These are phyloP conservation scores for Tinamus major DNA, from an alignment of 2,797 vertebrate species.

Conservation along the genomic window DNA sequence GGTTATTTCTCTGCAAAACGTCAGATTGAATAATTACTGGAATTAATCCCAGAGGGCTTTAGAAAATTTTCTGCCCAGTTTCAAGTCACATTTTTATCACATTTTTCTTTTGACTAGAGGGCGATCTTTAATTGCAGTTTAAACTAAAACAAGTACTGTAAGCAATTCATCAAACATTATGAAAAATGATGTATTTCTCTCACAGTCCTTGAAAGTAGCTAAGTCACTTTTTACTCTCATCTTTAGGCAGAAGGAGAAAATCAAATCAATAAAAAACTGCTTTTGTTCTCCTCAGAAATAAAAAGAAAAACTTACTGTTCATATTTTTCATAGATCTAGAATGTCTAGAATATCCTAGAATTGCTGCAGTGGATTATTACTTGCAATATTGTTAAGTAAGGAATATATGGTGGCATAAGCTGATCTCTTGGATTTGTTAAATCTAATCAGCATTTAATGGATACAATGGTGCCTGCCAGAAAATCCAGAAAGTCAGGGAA, in stretches of 20 bases:
- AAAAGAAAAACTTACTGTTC: neutral
- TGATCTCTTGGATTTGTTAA: slow-evolving; percentile 44
- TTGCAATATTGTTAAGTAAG: slow-evolving; percentile 47
- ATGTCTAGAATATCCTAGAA: slow-evolving; percentile 1
- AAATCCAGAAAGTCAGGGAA: slow-evolving; percentile 46
- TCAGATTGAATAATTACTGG: slow-evolving; percentile 62
- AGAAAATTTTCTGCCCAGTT: slow-evolving; percentile 50
- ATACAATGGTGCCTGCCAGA: neutral
- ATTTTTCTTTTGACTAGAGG: slow-evolving; percentile 69
- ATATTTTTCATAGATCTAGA: neutral
- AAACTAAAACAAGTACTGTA: slow-evolving; percentile 64
- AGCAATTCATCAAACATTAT: slow-evolving; percentile 65
- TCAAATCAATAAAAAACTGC: slow-evolving; percentile 28
- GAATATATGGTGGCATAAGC: slow-evolving; percentile 47
- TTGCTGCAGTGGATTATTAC: slow-evolving; percentile 35
- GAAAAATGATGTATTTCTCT: slow-evolving; percentile 62
- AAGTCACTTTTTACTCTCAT: slow-evolving; percentile 45
- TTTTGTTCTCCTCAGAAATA: slow-evolving; percentile 36
- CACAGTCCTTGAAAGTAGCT: slow-evolving; percentile 50
- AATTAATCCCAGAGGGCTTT: slow-evolving; percentile 68
- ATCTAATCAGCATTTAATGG: slow-evolving; percentile 68
- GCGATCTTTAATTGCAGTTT: slow-evolving; percentile 72
- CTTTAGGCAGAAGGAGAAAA: slow-evolving; percentile 47
- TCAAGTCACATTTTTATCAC: slow-evolving; percentile 60
- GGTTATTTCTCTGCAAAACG: slow-evolving; percentile 57